phyloP scores from a whole-genome alignment of 1,140 invertebrate genomes.

The Solenopsis fugax region DNA sequence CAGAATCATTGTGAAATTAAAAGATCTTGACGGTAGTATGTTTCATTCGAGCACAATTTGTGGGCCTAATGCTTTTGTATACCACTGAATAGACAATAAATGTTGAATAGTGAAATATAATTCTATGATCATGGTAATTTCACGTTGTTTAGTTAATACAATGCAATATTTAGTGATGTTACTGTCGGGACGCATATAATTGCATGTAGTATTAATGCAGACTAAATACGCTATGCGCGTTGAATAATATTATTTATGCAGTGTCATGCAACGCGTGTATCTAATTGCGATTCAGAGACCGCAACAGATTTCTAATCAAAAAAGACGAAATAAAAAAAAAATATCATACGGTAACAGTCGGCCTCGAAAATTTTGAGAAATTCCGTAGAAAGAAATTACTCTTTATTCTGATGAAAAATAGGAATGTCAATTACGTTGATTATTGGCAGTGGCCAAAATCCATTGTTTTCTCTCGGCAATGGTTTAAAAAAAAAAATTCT shows the following conservation, averaged over 20 bases:
- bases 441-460: not conserved
- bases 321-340: not conserved
- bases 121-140: conserved; percentile 27
- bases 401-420: not conserved
- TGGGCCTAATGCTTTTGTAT: not conserved
- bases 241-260: conserved; percentile 38
- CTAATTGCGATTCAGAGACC: not conserved
- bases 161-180: conserved; percentile 13
- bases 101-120: conserved; percentile 21
- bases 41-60: not conserved
- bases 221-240: not conserved
- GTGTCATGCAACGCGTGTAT: not conserved
- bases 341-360: not conserved
- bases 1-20: not conserved
- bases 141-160: conserved; percentile 25
- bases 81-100: not conserved
- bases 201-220: not conserved
- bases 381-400: not conserved
- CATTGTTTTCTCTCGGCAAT: not conserved
- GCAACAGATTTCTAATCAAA: conserved; percentile 31
- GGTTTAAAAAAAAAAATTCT: conserved; percentile 11
- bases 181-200: conserved; percentile 32
- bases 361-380: not conserved
- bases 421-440: not conserved
- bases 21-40: not conserved